These are phyloP conservation scores for Leptinotarsa haldemani DNA, from an alignment of 2,888 invertebrate species.

Conservation along the genomic window DNA sequence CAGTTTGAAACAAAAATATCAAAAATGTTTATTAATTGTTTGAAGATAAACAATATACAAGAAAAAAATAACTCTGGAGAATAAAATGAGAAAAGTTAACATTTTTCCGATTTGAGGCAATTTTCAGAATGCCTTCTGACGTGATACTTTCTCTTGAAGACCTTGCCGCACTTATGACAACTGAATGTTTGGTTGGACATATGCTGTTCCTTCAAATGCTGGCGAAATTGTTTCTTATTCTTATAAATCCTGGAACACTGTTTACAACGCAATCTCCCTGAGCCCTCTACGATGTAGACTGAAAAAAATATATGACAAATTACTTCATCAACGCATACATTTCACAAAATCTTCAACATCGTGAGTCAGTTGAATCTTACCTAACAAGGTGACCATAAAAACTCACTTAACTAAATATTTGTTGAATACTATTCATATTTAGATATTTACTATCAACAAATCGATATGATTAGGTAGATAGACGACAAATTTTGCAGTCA, in stretches of 20 bases:
- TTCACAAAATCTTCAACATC: too few relatives aligned
- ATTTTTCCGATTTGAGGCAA: background rate
- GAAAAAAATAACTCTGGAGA: background rate
- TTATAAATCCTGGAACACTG: conserved; percentile 2
- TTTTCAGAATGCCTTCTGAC: conserved; percentile 25
- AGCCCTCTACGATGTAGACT: background rate
- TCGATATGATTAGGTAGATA: too few relatives aligned
- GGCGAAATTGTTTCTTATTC: conserved; percentile 12
- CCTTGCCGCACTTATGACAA: conserved; percentile 10
- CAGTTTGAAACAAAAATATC: too few relatives aligned
- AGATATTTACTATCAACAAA: too few relatives aligned
- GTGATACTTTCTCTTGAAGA: conserved; percentile 31
- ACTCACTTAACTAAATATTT: too few relatives aligned
- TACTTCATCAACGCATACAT: too few relatives aligned
- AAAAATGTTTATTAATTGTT: too few relatives aligned
- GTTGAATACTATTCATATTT: too few relatives aligned
- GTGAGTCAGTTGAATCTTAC: too few relatives aligned
- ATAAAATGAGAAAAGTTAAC: background rate
- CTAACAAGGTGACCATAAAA: too few relatives aligned
- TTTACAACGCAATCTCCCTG: background rate
- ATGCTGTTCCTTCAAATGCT: conserved; percentile 15
- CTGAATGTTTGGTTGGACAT: background rate
- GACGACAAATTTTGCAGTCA: too few relatives aligned
- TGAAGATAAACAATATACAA: too few relatives aligned
- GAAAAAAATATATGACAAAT: background rate